phyloP scores from a whole-genome alignment of 2,113 vertebrate species.

The Scortum barcoo region DNA sequence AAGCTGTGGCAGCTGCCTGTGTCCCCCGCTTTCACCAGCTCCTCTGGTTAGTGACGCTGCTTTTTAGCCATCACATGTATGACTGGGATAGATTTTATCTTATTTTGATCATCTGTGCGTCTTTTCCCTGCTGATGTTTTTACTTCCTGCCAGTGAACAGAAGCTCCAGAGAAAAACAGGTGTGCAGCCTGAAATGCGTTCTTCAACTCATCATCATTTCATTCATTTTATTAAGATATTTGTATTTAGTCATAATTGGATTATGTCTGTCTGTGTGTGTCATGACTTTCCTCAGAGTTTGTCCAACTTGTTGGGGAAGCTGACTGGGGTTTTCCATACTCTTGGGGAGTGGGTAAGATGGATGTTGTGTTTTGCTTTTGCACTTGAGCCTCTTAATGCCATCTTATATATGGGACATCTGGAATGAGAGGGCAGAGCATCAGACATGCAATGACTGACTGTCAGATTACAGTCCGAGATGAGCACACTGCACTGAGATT shows the following conservation, averaged over 20 bases:
- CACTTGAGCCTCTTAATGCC: neutral
- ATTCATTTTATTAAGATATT: neutral
- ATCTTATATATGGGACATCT: slow-evolving; percentile 7
- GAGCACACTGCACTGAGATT: neutral
- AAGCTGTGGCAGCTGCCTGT: slow-evolving; percentile 92
- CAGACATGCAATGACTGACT: neutral
- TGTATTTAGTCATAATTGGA: neutral
- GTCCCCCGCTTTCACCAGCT: slow-evolving; percentile 87
- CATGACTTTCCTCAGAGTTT: slow-evolving; percentile 59
- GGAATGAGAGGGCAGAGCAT: neutral
- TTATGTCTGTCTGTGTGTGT: slow-evolving; percentile 27
- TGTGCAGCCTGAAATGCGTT: slow-evolving; percentile 29
- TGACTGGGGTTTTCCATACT: slow-evolving; percentile 77
- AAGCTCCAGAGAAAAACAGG: slow-evolving; percentile 71
- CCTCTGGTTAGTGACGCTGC: slow-evolving; percentile 83
- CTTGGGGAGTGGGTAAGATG: slow-evolving; percentile 80
- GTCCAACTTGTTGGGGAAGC: slow-evolving; percentile 73
- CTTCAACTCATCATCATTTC: neutral
- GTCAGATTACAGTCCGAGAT: neutral
- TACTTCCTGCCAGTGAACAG: slow-evolving; percentile 58
- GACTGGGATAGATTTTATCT: neutral
- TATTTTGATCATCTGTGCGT: neutral
- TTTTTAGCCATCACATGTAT: neutral
- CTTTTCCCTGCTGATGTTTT: slow-evolving; percentile 18
- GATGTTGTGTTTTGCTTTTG: slow-evolving; percentile 24